A percentile compares a stretch with the other conserved stretches of the same genome.
These are phyloP conservation scores for Coreius guichenoti DNA, from an alignment of 2,797 vertebrate genomes.

Conservation along the genomic window DNA sequence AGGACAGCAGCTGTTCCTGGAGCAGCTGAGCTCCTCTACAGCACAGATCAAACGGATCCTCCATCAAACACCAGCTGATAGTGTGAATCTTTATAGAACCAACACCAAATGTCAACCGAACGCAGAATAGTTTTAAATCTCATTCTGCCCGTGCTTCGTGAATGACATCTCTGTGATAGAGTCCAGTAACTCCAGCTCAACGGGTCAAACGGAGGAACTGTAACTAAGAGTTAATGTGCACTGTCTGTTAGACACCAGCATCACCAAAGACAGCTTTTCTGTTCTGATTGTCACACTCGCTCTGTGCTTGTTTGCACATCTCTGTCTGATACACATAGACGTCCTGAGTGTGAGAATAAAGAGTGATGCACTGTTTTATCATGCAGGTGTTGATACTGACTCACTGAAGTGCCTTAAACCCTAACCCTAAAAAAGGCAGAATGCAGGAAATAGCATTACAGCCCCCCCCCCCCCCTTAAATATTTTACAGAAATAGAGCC, in stretches of 20 bases:
- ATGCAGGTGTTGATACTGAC: neutral
- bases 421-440: too few relatives aligned
- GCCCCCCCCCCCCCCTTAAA: too few relatives aligned
- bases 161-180: neutral
- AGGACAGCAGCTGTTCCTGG: neutral
- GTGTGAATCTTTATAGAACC: neutral
- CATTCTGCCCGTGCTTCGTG: neutral
- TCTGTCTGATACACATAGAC: neutral
- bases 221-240: neutral
- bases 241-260: neutral
- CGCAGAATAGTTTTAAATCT: neutral
- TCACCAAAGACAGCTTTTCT: too few relatives aligned
- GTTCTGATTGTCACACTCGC: too few relatives aligned
- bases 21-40: neutral
- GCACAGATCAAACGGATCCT: neutral
- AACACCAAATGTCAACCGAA: neutral
- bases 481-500: neutral
- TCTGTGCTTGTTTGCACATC: too few relatives aligned
- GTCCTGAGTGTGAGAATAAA: neutral
- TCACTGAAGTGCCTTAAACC: too few relatives aligned
- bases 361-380: neutral
- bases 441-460: too few relatives aligned
- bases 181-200: neutral
- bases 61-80: neutral
- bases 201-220: neutral